Evolutionary conservation across 2,797 vertebrate genomes (phyloP).

Genomic region (Pygocentrus nattereri): DNA sequence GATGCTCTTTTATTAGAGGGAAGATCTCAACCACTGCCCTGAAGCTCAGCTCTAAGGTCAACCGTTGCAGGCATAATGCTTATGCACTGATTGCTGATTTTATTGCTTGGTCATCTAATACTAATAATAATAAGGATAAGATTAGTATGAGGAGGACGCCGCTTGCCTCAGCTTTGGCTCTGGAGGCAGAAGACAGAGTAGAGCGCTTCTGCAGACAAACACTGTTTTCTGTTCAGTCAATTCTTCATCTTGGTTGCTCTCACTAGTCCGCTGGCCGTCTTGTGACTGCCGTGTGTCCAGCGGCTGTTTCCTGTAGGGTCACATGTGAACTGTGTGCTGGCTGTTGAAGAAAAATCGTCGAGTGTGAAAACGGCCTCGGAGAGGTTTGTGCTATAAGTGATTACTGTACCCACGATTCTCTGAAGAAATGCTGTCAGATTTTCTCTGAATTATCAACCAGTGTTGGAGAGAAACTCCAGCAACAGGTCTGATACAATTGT

Average conservation of each 20-base stretch:
- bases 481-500: not conserved
- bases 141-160: not conserved
- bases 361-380: not conserved
- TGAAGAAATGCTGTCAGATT: not conserved
- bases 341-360: not conserved
- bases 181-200: not conserved
- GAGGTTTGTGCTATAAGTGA: not conserved
- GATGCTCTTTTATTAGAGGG: too few relatives aligned
- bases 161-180: not conserved
- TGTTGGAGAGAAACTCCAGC: not conserved
- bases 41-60: too few relatives aligned
- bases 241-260: not conserved
- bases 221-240: not conserved
- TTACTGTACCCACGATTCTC: not conserved
- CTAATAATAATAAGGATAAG: too few relatives aligned
- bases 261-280: not conserved
- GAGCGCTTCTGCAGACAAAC: not conserved
- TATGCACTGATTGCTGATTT: too few relatives aligned
- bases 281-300: too few relatives aligned
- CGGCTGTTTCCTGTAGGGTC: not conserved
- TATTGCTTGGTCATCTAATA: too few relatives aligned
- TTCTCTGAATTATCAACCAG: constrained; percentile 2
- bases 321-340: not conserved
- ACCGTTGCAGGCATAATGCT: too few relatives aligned
- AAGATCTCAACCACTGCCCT: too few relatives aligned